Evolutionary conservation across 2,797 vertebrate genomes (phyloP).

Genomic region (Gymnoscopelus braueri): DNA sequence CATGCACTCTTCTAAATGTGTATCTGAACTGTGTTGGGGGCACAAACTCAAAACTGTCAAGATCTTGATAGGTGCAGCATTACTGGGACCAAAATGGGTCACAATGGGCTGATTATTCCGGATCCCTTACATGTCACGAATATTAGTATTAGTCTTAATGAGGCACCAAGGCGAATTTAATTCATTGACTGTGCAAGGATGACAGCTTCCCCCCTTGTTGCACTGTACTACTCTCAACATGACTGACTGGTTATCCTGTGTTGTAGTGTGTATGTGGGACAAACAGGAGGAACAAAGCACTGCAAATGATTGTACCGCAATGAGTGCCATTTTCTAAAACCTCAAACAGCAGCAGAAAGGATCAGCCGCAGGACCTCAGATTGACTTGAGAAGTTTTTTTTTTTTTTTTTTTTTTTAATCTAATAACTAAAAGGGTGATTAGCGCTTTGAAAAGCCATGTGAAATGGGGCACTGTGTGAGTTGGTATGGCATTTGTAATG

Average conservation of each 20-base stretch:
- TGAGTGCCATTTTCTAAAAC: conserved; percentile 77
- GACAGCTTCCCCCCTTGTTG: conserved; percentile 54
- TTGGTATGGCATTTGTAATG: conserved; percentile 83
- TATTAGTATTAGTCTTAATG: no score
- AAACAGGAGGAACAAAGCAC: conserved; percentile 51
- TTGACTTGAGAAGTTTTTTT: conserved; percentile 62
- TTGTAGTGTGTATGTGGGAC: conserved; percentile 10
- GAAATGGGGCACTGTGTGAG: conserved; percentile 67
- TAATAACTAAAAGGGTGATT: conserved; percentile 61
- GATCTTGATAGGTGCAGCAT: no score
- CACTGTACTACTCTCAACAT: conserved; percentile 45
- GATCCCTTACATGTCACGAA: no score
- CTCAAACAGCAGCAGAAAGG: conserved; percentile 71
- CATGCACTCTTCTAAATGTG: conserved; percentile 25
- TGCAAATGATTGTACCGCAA: conserved; percentile 82
- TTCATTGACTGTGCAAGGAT: conserved; percentile 45
- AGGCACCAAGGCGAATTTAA: no score
- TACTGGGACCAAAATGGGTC: no score
- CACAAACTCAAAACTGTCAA: no score
- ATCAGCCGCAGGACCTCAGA: conserved; percentile 62
- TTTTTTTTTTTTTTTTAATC: conserved; percentile 42
- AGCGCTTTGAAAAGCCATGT: conserved; percentile 66
- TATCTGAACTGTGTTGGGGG: conserved; percentile 26
- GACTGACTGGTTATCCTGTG: conserved; percentile 36
- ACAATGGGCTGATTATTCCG: no score